A percentile compares a stretch with the other conserved stretches of the same genome.
Conservation (phyloP, 2,113 vertebrate genomes). For the Amazona guildingii region DNA sequence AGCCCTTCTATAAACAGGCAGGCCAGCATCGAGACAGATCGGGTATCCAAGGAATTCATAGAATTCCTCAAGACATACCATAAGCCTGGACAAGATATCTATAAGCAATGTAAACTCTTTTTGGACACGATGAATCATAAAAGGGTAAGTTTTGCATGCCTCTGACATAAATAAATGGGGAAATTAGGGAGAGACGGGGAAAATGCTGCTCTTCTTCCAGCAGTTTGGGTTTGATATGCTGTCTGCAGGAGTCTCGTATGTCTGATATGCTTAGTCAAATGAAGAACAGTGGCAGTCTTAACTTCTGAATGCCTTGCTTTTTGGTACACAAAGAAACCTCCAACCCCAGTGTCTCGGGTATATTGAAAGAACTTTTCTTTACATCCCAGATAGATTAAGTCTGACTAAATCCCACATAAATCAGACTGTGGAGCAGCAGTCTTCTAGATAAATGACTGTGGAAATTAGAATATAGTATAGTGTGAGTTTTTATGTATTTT, state of each 20-base stretch:
- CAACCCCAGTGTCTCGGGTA: rapidly evolving
- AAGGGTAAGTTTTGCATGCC: conserved; percentile 76
- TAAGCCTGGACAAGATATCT: conserved; percentile 90
- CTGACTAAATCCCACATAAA: neutral
- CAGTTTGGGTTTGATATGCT: neutral
- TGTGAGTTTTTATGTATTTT: neutral
- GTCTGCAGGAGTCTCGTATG: neutral
- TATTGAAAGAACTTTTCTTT: neutral
- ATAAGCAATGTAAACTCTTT: conserved; percentile 90
- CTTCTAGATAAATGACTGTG: neutral
- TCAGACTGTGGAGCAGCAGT: neutral
- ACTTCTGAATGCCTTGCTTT: neutral
- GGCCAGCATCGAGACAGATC: conserved; percentile 89
- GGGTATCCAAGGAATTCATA: conserved; percentile 90
- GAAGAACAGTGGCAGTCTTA: neutral
- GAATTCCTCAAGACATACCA: conserved; percentile 93
- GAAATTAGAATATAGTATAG: neutral
- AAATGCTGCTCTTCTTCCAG: neutral
- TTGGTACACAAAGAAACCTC: neutral
- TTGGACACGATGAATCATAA: conserved; percentile 88
- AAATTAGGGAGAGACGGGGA: neutral
- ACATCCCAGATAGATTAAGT: neutral
- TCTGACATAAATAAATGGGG: neutral
- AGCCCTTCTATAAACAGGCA: conserved; percentile 91
- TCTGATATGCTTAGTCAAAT: neutral